A percentile compares a stretch with the other conserved stretches of the same genome.
Conservation (phyloP, 2,888 invertebrate genomes). For the Eupithecia centaureata region DNA sequence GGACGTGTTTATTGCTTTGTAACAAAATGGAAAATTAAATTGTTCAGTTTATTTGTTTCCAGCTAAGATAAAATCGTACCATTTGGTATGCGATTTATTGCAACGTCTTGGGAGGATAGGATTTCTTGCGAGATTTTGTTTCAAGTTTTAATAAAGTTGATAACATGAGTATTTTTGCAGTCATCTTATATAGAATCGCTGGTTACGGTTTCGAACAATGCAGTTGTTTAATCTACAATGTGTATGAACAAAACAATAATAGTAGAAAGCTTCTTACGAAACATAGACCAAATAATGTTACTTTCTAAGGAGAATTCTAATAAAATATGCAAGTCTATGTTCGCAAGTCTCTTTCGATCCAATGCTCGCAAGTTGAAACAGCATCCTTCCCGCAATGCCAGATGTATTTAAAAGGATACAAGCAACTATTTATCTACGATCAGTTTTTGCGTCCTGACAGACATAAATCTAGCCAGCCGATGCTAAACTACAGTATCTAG, state of each 20-base stretch:
- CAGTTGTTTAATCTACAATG: background rate
- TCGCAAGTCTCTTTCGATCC: background rate
- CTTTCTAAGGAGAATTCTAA: background rate
- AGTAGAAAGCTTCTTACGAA: background rate
- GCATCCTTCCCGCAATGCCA: background rate
- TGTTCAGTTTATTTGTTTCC: conserved; percentile 21
- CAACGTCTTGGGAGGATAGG: conserved; percentile 10
- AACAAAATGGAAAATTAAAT: conserved; percentile 33
- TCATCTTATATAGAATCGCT: background rate
- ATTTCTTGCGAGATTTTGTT: conserved; percentile 9
- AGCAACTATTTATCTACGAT: conserved; percentile 19
- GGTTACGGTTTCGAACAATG: background rate
- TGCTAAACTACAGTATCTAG: conserved; percentile 44
- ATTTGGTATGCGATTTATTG: conserved; percentile 21
- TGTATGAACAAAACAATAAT: background rate
- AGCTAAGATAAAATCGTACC: conserved; percentile 21
- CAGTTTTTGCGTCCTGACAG: conserved; percentile 34
- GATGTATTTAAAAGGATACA: conserved; percentile 11
- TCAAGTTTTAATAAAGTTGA: conserved; percentile 5
- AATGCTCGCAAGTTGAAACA: conserved; percentile 4
- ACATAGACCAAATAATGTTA: background rate
- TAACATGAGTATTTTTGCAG: background rate
- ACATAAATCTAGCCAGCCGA: conserved; percentile 52
- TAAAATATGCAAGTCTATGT: background rate
- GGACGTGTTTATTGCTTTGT: conserved; percentile 32